Evolutionary conservation across 2,888 invertebrate species (phyloP), one percentile per base, ranked within the genome.

Genomic region (Ochropleura leucogaster): DNA sequence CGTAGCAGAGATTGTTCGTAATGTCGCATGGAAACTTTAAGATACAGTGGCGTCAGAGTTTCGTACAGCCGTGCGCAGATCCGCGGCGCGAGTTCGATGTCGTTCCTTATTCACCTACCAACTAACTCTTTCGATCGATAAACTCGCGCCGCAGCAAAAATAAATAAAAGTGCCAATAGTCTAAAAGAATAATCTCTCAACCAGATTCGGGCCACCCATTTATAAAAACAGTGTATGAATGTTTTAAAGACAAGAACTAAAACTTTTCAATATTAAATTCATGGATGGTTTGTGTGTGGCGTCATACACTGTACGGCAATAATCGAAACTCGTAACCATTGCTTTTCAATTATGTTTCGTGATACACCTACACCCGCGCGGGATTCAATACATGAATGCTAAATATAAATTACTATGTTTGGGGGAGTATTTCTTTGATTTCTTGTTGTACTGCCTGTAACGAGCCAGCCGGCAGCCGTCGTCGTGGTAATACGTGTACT

Each of bases 191-290:
- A 83, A 86, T 92, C 89, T 87, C 86, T 92, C 92, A 92, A 96
- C 96, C 96, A 96, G 96, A 96, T 95, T 96, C 95, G 96, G 96
- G 96, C 92, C 94, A 94, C 96, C 96, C 96, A 95, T 95, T 90
- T 75, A 87, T 82, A 80, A 60, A 91, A 90, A 91, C 93, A 94
- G 93, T 93, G 94, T 93, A 93, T 91, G 92, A 87, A 85, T 80
- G 74, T 72, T 85, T 89, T 81, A 81, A 87, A 87, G 86, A 89
- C 76, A 89, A 87, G 78, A 85, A 85, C 88, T 87, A 86, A 86
- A 86, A 81, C 77, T 78, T 83, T 87, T 85, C 85, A 74, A 78
- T 81, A 85, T 82, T 82, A 88, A 89, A 88, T 85, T 84, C 83
- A 91, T 94, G 95, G 94, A 75, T 75, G 74, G 92, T 82, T 75